Evolutionary conservation across 2,888 invertebrate genomes (phyloP), one percentile per base, ranked within the genome.

Genomic region (Calephelis perditalis): DNA sequence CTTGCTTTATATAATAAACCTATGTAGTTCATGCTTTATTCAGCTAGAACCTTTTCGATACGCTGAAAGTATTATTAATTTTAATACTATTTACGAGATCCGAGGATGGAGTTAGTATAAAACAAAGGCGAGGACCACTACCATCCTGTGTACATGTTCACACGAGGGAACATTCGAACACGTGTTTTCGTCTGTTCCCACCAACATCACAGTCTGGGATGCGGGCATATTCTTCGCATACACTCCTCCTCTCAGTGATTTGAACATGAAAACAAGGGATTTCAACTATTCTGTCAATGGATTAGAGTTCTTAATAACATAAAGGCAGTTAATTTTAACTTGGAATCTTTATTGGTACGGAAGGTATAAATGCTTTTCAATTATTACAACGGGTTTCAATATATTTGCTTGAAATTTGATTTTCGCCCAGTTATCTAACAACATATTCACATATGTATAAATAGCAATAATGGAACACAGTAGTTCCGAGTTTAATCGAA

Each of bases 121-220:
- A 75, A 74, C 74, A 71, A 73, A 70, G 65, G 62, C 63, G 62
- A 65, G 63, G 71, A 68, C 74, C 70, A 49, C 47, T 49, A 49
- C 69, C 76, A 75, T 81, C 73, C 71, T 70, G 71, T 62, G 55
- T 66, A 77, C 78, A 75, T 73, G 80, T 83, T 82, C 83, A 82
- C 82, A 81, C 77, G 79, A 76, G 68, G 70, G 68, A 68, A 72
- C 68, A 69, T 68, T 63, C 55, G 73, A 79, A 81, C 85, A 85
- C 85, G 85, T 85, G 85, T 82, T 84, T 84, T 82, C 70, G 69
- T 63, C 61, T 70, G 76, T 81, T 81, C 82, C 78, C 83, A 82
- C 76, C 72, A 71, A 70, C 69, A 69, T 69, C 64, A 65, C 67
- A 65, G 64, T 64, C 65, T 70, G 70, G 69, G 75, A 86, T 86